Evolutionary conservation across 2,888 invertebrate species (phyloP), one percentile per base, ranked within the genome.

Genomic region (Vesta saturnalis): DNA sequence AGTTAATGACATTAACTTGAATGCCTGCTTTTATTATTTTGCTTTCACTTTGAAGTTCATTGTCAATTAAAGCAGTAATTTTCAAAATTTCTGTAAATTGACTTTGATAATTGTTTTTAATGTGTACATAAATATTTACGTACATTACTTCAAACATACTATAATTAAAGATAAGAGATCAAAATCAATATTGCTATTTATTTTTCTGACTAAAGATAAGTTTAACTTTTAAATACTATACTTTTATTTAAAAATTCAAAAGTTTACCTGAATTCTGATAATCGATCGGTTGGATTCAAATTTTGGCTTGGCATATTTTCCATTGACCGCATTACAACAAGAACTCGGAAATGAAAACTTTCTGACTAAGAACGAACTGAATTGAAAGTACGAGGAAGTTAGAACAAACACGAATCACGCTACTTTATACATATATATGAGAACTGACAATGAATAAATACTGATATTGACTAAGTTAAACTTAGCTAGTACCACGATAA

Each of bases 181-280:
- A n/a, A 5, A 39, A 39, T 39, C 39, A 39, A 39, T 39, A 39
- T n/a, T 39, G n/a, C 8, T n/a, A 39, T 2, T 39, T 39, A n/a
- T n/a, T n/a, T n/a, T n/a, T n/a, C n/a, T n/a, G n/a, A n/a, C n/a
- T n/a, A n/a, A n/a, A n/a, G n/a, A n/a, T n/a, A n/a, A n/a, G n/a
- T n/a, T n/a, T n/a, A n/a, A n/a, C n/a, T n/a, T n/a, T n/a, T n/a
- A 1, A n/a, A 10, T 39, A 39, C 39, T 8, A 8, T 39, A n/a
- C 39, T n/a, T 4, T 39, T 15, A 49, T 15, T 15, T 8, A 18
- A 8, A 3, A 49, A 49, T 8, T 16, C n/a, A 15, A 49, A 49
- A 49, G n/a, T 18, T 74, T 73, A 80, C 80, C 80, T 79, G 69
- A 80, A 76, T 64, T 76, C 77, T 3, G 78, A 76, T 67, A 80